These are phyloP conservation scores for Eupelmus urozonus DNA, from an alignment of 2,888 invertebrate genomes.

Conservation along the genomic window DNA sequence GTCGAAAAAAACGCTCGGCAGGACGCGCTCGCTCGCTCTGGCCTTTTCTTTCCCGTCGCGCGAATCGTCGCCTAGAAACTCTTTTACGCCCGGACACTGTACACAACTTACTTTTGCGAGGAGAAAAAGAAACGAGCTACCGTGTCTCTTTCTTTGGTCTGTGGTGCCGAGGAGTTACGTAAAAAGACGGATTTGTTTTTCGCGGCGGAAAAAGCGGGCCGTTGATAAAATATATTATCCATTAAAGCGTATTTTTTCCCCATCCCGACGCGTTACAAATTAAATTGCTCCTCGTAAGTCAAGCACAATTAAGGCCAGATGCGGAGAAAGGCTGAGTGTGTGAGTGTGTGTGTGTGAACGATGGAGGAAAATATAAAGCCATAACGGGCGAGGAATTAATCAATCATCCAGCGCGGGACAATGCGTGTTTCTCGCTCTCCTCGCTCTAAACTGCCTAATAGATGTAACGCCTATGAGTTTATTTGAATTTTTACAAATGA, in stretches of 20 bases:
- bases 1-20: conserved; percentile 64
- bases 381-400: conserved; percentile 38
- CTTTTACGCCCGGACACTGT: conserved; percentile 19
- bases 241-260: conserved; percentile 13
- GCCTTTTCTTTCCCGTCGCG: conserved; percentile 5
- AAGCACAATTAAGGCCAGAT: conserved; percentile 53
- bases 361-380: not conserved
- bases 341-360: not conserved
- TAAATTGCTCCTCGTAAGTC: conserved; percentile 56
- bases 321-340: conserved; percentile 13
- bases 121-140: not conserved
- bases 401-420: conserved; percentile 34
- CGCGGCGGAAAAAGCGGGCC: not conserved
- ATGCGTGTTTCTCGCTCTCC: not conserved
- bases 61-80: conserved; percentile 26
- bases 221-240: conserved; percentile 27
- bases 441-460: conserved; percentile 20
- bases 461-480: not conserved
- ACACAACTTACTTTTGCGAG: conserved; percentile 15
- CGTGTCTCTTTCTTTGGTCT: conserved; percentile 6
- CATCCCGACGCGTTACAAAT: conserved; percentile 35
- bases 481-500: not conserved
- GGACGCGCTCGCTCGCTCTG: not conserved
- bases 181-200: conserved; percentile 4
- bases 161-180: not conserved